These are phyloP conservation scores for Vespertilio murinus DNA, from an alignment of 2,797 vertebrate species.

Conservation along the genomic window DNA sequence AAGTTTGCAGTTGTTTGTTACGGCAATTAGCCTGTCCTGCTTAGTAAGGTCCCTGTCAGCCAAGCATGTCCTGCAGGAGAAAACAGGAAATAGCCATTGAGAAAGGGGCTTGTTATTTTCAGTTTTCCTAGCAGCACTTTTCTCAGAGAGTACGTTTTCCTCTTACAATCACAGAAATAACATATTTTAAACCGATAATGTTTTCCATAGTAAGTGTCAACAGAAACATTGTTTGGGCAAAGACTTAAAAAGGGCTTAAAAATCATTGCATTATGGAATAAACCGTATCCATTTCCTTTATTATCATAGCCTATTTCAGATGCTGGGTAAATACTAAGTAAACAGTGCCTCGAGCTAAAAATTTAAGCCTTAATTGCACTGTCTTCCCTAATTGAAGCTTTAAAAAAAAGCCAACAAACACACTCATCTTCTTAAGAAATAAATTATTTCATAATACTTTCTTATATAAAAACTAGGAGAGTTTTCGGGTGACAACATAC, in stretches of 20 bases:
- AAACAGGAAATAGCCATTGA: background rate
- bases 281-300: slow-evolving; percentile 22
- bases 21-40: background rate
- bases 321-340: slow-evolving; percentile 21
- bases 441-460: background rate
- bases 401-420: background rate
- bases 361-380: background rate
- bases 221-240: background rate
- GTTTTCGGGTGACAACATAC: background rate
- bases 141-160: background rate
- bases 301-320: background rate
- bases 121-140: background rate
- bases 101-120: background rate
- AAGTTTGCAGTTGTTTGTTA: background rate
- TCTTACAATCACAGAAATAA: background rate
- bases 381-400: background rate
- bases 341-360: slow-evolving; percentile 16
- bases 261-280: background rate
- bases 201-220: slow-evolving; percentile 3
- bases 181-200: background rate
- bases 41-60: background rate
- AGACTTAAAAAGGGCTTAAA: background rate
- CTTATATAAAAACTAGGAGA: background rate
- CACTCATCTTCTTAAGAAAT: background rate
- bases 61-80: background rate